A percentile compares a stretch with the other conserved stretches of the same genome.
phyloP scores from a whole-genome alignment of 1,140 invertebrate species.

The Meloidogyne chitwoodi region DNA sequence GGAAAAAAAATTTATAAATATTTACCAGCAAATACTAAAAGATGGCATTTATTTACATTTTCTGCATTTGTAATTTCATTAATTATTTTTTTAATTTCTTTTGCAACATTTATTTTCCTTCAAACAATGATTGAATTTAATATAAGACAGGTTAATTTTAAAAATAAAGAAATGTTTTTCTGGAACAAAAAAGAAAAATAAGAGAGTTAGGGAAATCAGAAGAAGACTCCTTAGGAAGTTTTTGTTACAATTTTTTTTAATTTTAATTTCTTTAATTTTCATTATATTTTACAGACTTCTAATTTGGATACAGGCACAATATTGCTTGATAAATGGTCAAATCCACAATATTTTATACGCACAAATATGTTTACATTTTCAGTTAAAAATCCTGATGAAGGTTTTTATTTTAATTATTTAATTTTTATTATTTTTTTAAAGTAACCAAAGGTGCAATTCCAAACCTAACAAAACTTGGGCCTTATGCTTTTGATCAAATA shows the following conservation, averaged over 20 bases:
- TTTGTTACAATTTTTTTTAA: no score
- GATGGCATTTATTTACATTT: slow-evolving; percentile 34
- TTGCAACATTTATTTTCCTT: slow-evolving; percentile 39
- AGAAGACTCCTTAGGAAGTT: no score
- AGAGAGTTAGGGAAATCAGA: no score
- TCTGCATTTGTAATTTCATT: slow-evolving; percentile 30
- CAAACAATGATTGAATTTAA: slow-evolving; percentile 45
- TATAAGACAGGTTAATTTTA: slow-evolving; percentile 40
- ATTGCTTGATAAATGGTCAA: slow-evolving; percentile 49
- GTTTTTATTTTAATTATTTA: slow-evolving; percentile 18
- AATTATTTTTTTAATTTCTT: slow-evolving; percentile 42
- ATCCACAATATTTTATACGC: slow-evolving; percentile 51
- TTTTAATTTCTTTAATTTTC: no score
- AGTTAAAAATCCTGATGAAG: slow-evolving; percentile 56
- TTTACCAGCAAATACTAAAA: slow-evolving; percentile 13
- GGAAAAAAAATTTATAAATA: background rate
- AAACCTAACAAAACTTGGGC: slow-evolving; percentile 39
- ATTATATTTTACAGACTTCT: no score
- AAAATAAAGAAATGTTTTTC: no score
- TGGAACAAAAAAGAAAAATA: no score
- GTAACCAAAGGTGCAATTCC: slow-evolving; percentile 28
- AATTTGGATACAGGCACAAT: slow-evolving; percentile 38
- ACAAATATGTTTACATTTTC: slow-evolving; percentile 55
- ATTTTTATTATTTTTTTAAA: background rate
- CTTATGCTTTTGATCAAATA: slow-evolving; percentile 54